These are phyloP conservation scores for Aepyceros melampus DNA, from an alignment of 2,113 vertebrate genomes.

Conservation along the genomic window DNA sequence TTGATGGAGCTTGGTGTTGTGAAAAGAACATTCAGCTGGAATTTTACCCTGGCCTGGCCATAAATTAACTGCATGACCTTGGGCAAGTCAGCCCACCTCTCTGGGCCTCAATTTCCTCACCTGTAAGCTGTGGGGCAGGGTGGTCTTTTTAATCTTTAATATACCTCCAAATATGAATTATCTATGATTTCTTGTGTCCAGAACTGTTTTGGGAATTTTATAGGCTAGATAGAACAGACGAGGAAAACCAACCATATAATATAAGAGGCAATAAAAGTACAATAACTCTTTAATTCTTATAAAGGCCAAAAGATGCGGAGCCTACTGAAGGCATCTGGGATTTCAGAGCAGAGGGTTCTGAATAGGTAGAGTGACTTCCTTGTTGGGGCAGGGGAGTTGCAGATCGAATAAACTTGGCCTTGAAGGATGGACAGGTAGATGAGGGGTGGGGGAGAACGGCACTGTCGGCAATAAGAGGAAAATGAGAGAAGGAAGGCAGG, in stretches of 20 bases:
- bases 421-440: not conserved
- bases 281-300: not conserved
- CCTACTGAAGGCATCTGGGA: not conserved
- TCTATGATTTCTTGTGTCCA: not conserved
- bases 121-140: not conserved
- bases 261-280: not conserved
- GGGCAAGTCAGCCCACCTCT: not conserved
- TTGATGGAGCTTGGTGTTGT: not conserved
- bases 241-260: not conserved
- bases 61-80: not conserved
- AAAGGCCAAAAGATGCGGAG: not conserved
- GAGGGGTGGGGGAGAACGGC: accelerated
- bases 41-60: not conserved
- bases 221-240: not conserved
- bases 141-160: not conserved
- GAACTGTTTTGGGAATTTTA: not conserved
- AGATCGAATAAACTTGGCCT: not conserved
- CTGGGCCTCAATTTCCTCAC: not conserved
- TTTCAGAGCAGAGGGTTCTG: not conserved
- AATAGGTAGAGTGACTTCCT: not conserved
- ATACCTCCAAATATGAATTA: not conserved
- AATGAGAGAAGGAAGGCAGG: not conserved
- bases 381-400: not conserved
- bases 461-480: not conserved
- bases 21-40: not conserved